Percentiles rank a stretch among this genome's conserved stretches.
Conservation (phyloP, 2,113 vertebrate genomes). For the Conger conger region DNA sequence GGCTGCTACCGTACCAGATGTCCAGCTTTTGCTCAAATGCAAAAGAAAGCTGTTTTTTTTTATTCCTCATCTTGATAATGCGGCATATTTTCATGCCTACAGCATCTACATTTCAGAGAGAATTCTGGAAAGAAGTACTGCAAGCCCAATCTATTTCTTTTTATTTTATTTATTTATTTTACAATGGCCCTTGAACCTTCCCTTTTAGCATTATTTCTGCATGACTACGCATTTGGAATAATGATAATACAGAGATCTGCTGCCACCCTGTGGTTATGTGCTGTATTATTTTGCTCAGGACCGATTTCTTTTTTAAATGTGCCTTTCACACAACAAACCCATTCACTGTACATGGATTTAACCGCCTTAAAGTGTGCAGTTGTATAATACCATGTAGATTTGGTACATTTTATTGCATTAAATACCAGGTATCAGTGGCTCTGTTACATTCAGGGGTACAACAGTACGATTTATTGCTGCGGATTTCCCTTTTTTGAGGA, state of each 20-base stretch:
- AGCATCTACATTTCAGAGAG: neutral
- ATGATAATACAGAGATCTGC: neutral
- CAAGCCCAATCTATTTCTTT: neutral
- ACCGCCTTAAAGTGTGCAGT: too few relatives aligned
- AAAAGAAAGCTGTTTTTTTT: neutral
- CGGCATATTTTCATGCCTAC: neutral
- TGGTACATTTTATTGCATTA: too few relatives aligned
- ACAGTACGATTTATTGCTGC: too few relatives aligned
- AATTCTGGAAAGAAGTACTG: neutral
- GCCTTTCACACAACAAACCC: too few relatives aligned
- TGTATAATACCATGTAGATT: neutral
- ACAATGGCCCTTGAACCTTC: neutral
- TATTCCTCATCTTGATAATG: neutral
- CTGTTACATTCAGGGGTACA: too few relatives aligned
- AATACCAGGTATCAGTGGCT: too few relatives aligned
- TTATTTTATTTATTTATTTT: neutral
- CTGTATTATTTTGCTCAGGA: neutral
- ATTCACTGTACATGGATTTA: too few relatives aligned
- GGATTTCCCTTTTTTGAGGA: too few relatives aligned
- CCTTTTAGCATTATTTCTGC: neutral
- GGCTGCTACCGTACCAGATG: neutral
- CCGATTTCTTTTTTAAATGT: neutral
- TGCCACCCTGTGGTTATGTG: conserved; percentile 4
- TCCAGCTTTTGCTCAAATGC: neutral
- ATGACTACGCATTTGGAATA: neutral